These are phyloP conservation scores for Furnarius figulus DNA, from an alignment of 2,113 vertebrate species.

Conservation along the genomic window DNA sequence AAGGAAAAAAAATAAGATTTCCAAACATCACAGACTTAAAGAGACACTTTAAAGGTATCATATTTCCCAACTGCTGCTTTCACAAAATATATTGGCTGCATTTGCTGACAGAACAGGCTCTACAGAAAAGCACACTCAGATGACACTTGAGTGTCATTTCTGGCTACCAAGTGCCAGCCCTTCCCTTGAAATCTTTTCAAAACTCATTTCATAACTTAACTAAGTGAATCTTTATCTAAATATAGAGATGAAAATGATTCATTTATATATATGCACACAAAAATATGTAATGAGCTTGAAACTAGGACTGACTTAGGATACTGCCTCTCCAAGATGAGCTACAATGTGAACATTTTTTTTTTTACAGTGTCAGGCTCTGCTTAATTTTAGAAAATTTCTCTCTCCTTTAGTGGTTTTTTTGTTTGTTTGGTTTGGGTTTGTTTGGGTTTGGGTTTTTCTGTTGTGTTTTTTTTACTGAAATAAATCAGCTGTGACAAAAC, in stretches of 20 bases:
- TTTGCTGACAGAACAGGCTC: not conserved
- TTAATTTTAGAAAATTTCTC: not conserved
- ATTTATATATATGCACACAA: not conserved
- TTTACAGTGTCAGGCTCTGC: not conserved
- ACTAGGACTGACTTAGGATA: not conserved
- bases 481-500: not conserved
- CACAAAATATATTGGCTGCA: not conserved
- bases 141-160: not conserved
- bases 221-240: not conserved
- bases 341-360: not conserved
- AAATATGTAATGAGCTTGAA: not conserved
- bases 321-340: not conserved
- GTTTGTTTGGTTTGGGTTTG: not conserved
- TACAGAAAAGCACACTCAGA: not conserved
- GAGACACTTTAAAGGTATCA: not conserved
- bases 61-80: slow-evolving; percentile 2
- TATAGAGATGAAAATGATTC: not conserved
- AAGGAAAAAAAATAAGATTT: not conserved
- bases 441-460: not conserved
- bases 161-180: not conserved
- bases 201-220: not conserved
- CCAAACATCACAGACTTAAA: not conserved
- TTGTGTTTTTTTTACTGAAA: not conserved
- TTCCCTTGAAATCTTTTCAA: not conserved
- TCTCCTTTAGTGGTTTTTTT: too few species aligned